Conservation (phyloP, 2,888 invertebrate species). For the Agonum fuliginosum region DNA sequence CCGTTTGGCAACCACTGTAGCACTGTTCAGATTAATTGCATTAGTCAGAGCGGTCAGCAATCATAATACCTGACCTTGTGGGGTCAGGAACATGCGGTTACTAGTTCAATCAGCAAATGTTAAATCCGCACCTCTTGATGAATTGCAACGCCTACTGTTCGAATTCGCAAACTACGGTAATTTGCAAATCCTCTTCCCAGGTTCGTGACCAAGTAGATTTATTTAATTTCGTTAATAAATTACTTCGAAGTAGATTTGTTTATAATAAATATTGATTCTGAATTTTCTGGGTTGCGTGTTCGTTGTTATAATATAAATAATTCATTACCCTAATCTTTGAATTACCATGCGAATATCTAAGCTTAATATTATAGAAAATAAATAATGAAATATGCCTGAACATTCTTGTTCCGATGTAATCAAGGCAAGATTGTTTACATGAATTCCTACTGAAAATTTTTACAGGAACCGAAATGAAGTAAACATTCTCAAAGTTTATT, state of each 20-base stretch:
- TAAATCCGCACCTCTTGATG: constrained; percentile 26
- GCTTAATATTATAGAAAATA: neutral
- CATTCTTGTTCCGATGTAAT: too few relatives aligned
- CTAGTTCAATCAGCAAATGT: constrained; percentile 11
- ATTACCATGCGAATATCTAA: constrained; percentile 15
- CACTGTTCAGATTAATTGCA: constrained; percentile 4
- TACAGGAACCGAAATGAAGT: too few relatives aligned
- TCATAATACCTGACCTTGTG: neutral
- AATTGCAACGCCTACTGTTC: neutral
- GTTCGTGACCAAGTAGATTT: constrained; percentile 9
- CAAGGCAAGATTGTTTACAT: too few relatives aligned
- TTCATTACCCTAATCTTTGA: neutral
- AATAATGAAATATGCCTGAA: neutral
- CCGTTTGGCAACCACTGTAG: neutral
- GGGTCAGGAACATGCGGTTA: constrained; percentile 8
- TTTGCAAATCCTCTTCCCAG: constrained; percentile 5
- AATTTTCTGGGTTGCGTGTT: constrained; percentile 6
- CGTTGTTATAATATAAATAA: neutral
- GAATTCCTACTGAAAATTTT: too few relatives aligned
- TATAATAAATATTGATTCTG: constrained; percentile 29
- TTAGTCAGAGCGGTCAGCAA: neutral
- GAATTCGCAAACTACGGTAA: neutral
- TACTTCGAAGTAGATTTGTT: constrained; percentile 3
- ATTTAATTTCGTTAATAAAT: constrained; percentile 23
- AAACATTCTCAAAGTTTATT: too few relatives aligned